These are phyloP conservation scores for Camponotus fellah DNA, from an alignment of 2,888 invertebrate genomes.

Conservation along the genomic window DNA sequence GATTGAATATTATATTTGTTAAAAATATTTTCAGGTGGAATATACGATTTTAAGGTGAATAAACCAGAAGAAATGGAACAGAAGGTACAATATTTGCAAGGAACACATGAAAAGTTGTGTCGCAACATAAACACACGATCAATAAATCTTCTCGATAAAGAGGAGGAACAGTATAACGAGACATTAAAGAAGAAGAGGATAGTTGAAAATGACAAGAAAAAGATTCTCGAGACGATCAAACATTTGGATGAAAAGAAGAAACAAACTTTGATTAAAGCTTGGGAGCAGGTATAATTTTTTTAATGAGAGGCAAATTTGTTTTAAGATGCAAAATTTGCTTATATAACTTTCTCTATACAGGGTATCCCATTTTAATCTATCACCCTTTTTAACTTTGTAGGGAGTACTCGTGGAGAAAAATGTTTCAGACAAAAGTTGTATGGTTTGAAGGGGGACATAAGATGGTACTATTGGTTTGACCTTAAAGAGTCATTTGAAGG, in stretches of 20 bases:
- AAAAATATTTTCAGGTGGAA: conserved; percentile 86
- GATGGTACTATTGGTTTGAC: too few relatives aligned
- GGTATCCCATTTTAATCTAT: too few relatives aligned
- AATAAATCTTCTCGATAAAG: conserved; percentile 94
- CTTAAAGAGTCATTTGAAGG: too few relatives aligned
- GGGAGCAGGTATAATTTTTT: conserved; percentile 87
- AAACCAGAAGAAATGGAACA: conserved; percentile 88
- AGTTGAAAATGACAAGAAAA: conserved; percentile 91
- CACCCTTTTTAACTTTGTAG: too few relatives aligned
- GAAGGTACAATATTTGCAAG: conserved; percentile 88
- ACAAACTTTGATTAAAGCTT: conserved; percentile 92
- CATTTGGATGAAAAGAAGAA: conserved; percentile 97
- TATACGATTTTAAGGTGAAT: conserved; percentile 90
- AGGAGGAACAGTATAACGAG: conserved; percentile 93
- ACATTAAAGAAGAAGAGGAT: conserved; percentile 91
- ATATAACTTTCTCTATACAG: background rate
- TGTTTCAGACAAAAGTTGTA: too few relatives aligned
- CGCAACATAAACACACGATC: conserved; percentile 93
- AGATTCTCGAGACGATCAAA: conserved; percentile 92
- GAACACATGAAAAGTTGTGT: conserved; percentile 90
- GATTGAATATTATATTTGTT: background rate
- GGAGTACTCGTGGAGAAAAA: too few relatives aligned
- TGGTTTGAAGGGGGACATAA: too few relatives aligned
- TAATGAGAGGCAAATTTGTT: conserved; percentile 9
- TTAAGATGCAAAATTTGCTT: background rate